Conservation (phyloP, 2,888 invertebrate species). For the Hirudinaria manillensis region DNA sequence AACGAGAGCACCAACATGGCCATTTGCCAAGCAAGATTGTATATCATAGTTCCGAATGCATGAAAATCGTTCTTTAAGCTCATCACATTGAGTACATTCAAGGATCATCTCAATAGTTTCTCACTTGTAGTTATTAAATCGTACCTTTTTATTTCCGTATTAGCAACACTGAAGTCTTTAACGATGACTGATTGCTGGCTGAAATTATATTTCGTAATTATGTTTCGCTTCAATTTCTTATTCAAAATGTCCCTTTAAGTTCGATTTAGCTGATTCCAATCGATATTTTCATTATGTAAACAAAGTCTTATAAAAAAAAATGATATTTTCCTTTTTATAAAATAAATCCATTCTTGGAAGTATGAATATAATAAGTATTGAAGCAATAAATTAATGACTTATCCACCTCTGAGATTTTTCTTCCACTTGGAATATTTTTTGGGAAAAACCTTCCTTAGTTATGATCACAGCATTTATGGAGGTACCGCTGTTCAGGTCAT, state of each 20-base stretch:
- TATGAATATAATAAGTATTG: too few species aligned
- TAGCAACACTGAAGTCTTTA: not conserved
- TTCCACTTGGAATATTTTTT: not conserved
- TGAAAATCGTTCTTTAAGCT: too few species aligned
- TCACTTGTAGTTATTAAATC: not conserved
- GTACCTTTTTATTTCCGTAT: not conserved
- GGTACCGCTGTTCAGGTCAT: constrained; percentile 23
- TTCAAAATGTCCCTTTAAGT: not conserved
- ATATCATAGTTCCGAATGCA: too few species aligned
- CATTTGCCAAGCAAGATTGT: too few species aligned
- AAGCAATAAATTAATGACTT: not conserved
- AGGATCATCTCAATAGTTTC: not conserved
- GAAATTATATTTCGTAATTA: too few species aligned
- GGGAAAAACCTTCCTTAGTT: not conserved
- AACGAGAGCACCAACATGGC: too few species aligned
- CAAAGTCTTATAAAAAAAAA: not conserved
- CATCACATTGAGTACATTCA: not conserved
- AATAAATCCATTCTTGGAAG: too few species aligned
- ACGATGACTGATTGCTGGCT: not conserved
- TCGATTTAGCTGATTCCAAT: not conserved
- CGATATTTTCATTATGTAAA: not conserved
- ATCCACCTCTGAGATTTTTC: not conserved
- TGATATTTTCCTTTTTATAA: not conserved
- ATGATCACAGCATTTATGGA: constrained; percentile 21
- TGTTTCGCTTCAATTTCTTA: too few species aligned